Conservation (phyloP, 2,888 invertebrate genomes). For the Patella depressa region DNA sequence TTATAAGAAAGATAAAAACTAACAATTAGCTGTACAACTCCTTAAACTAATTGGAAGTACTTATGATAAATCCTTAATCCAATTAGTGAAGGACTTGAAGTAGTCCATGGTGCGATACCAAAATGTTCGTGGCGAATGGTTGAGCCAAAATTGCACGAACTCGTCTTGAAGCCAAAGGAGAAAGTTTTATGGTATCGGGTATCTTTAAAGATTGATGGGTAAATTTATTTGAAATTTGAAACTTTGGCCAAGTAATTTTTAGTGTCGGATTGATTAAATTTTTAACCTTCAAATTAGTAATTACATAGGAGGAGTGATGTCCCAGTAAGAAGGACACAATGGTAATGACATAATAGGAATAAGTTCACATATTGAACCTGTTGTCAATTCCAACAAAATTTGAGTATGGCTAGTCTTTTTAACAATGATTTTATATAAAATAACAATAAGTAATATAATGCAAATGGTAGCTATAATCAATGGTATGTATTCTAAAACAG, state of each 20-base stretch:
- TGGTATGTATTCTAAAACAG: too few species aligned
- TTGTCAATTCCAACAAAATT: not conserved
- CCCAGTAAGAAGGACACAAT: not conserved
- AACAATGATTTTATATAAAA: too few species aligned
- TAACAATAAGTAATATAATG: too few species aligned
- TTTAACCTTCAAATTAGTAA: not conserved
- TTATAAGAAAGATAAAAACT: too few species aligned
- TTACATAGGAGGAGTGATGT: not conserved
- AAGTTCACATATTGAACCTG: not conserved
- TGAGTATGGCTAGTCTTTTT: not conserved
- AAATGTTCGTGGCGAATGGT: not conserved
- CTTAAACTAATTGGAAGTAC: too few species aligned
- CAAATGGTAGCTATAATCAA: too few species aligned
- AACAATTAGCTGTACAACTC: too few species aligned
- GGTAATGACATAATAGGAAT: not conserved
- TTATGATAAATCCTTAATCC: too few species aligned
- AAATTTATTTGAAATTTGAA: not conserved
- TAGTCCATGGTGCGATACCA: not conserved
- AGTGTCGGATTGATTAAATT: not conserved
- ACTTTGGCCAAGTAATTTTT: not conserved
- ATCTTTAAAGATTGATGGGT: not conserved
- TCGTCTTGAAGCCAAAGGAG: not conserved
- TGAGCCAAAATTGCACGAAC: not conserved
- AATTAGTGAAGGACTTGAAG: not conserved
- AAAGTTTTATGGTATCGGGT: not conserved